phyloP scores from a whole-genome alignment of 1,140 invertebrate genomes.

The Acyrthosiphon pisum region DNA sequence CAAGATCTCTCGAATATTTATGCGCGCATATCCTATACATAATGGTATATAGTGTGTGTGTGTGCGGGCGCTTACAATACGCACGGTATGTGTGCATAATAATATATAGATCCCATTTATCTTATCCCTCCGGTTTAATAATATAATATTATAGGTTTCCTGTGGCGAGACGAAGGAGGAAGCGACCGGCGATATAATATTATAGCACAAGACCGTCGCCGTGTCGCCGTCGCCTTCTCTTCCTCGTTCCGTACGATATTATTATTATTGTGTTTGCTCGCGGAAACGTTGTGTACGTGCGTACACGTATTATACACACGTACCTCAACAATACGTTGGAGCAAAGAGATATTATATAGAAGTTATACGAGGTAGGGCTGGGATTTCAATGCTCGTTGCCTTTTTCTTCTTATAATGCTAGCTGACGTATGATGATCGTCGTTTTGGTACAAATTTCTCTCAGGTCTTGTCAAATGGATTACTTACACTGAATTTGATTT shows the following conservation, averaged over 20 bases:
- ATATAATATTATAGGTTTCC: slow-evolving; percentile 33
- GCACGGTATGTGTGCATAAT: background rate
- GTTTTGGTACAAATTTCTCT: background rate
- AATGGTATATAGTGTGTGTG: background rate
- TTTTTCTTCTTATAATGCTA: background rate
- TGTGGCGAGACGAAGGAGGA: slow-evolving; percentile 36
- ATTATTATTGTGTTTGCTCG: slow-evolving; percentile 15
- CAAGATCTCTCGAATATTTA: background rate
- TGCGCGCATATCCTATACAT: background rate
- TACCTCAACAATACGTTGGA: background rate
- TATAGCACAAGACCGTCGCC: background rate
- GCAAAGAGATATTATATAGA: no score
- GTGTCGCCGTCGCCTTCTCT: background rate
- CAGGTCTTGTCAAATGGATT: background rate
- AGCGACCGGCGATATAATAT: background rate
- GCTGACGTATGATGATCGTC: background rate
- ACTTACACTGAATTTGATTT: background rate
- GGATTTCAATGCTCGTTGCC: background rate
- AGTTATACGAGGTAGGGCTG: background rate
- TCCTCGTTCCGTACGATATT: background rate
- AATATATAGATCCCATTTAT: slow-evolving; percentile 32
- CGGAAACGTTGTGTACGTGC: background rate
- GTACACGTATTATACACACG: background rate
- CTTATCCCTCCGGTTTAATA: background rate
- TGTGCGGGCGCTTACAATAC: slow-evolving; percentile 7